A percentile compares a stretch with the other conserved stretches of the same genome.
phyloP scores from a whole-genome alignment of 2,113 vertebrate species.

The Amphiprion ocellaris region DNA sequence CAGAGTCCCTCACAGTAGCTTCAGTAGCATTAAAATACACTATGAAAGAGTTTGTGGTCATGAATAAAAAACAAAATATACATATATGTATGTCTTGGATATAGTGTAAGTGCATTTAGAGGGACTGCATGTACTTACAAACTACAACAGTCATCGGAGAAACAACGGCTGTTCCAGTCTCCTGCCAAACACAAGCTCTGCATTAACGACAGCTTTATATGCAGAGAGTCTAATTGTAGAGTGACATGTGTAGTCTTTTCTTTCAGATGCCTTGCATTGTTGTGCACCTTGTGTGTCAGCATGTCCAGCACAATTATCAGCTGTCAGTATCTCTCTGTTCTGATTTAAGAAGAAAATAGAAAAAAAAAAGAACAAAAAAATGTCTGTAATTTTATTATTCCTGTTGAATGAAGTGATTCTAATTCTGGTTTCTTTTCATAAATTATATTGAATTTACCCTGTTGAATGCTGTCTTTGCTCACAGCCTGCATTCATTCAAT shows the following conservation, averaged over 20 bases:
- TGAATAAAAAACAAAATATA: constrained; percentile 5
- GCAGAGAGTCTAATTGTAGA: neutral
- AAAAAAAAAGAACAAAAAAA: constrained; percentile 23
- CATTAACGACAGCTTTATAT: neutral
- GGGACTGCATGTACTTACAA: no score
- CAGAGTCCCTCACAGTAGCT: neutral
- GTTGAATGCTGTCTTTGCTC: constrained; percentile 61
- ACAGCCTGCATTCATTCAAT: constrained; percentile 55
- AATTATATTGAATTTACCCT: constrained; percentile 61
- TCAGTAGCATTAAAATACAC: constrained; percentile 6
- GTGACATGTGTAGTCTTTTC: neutral
- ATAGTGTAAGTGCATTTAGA: neutral
- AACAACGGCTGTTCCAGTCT: neutral
- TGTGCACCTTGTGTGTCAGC: constrained; percentile 12
- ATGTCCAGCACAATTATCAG: constrained; percentile 5
- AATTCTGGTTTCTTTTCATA: constrained; percentile 57
- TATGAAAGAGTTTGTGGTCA: neutral
- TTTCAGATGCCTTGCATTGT: neutral
- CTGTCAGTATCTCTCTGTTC: constrained; percentile 25
- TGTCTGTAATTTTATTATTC: constrained; percentile 44
- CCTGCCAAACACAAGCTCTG: constrained; percentile 1
- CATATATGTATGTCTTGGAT: neutral
- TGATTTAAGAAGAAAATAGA: constrained; percentile 5
- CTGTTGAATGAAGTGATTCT: constrained; percentile 46
- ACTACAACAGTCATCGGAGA: no score